phyloP scores from a whole-genome alignment of 2,797 vertebrate genomes.

The Tenualosa thibaudeaui region DNA sequence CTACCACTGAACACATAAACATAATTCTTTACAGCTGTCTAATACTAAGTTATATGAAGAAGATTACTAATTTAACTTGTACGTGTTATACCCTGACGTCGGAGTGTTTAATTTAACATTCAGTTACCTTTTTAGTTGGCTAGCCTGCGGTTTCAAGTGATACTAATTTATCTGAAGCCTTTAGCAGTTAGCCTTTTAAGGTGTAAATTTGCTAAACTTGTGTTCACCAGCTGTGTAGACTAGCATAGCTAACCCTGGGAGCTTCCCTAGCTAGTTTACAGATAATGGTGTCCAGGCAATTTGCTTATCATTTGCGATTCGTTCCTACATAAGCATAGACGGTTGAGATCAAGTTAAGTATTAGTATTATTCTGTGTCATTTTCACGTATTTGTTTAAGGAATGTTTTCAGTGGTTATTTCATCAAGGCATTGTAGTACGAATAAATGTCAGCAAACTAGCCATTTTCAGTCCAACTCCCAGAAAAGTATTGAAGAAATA shows the following conservation, averaged over 20 bases:
- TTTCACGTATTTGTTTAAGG: not conserved
- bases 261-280: not conserved
- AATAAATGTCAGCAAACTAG: not conserved
- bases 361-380: not conserved
- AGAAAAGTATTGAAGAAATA: not conserved
- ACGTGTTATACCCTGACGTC: not conserved
- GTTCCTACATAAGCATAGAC: not conserved
- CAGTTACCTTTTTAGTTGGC: not conserved
- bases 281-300: not conserved
- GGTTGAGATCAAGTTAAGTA: not conserved
- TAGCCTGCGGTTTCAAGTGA: not conserved
- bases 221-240: not conserved
- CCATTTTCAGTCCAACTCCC: not conserved
- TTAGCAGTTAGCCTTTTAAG: not conserved
- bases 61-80: not conserved
- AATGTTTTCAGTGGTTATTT: not conserved
- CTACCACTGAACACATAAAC: not conserved
- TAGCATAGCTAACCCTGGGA: not conserved
- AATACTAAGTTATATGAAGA: not conserved
- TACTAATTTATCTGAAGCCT: not conserved
- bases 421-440: not conserved
- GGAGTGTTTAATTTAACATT: too few relatives aligned
- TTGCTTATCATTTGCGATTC: not conserved
- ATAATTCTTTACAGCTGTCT: not conserved
- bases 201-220: not conserved